Conservation (phyloP, 2,888 invertebrate species). For the Agonopterix heracliana region DNA sequence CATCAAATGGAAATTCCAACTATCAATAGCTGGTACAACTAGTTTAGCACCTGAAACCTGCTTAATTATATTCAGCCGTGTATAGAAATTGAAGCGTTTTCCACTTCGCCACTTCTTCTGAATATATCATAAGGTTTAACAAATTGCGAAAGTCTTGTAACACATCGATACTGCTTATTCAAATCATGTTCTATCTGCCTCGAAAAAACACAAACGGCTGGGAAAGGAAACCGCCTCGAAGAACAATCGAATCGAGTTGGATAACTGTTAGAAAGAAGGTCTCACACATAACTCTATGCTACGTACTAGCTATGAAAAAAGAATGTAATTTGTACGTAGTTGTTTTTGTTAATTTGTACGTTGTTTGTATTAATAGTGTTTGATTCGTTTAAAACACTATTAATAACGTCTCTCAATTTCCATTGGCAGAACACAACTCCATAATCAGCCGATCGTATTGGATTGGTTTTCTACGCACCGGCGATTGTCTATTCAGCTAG, state of each 20-base stretch:
- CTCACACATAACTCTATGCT: no score
- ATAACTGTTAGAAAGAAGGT: no score
- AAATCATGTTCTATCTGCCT: slow-evolving; percentile 31
- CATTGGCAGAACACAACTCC: slow-evolving; percentile 25
- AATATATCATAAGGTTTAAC: no score
- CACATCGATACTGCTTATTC: slow-evolving; percentile 28
- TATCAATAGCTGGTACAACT: not conserved
- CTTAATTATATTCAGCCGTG: not conserved
- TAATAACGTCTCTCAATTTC: slow-evolving; percentile 42
- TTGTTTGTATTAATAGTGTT: no score
- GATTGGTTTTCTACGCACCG: slow-evolving; percentile 24
- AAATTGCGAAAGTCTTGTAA: slow-evolving; percentile 28
- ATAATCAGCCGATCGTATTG: slow-evolving; percentile 34
- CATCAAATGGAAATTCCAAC: slow-evolving; percentile 16
- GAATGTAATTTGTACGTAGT: no score
- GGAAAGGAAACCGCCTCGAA: slow-evolving; percentile 41
- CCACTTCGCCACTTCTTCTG: not conserved
- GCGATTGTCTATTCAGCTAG: slow-evolving; percentile 1
- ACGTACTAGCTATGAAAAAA: no score
- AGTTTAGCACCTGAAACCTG: slow-evolving; percentile 4
- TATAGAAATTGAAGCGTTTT: not conserved
- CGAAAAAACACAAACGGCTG: slow-evolving; percentile 30
- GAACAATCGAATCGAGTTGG: slow-evolving; percentile 49
- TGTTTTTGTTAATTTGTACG: no score
- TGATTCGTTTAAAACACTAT: no score